Evolutionary conservation across 2,888 invertebrate genomes (phyloP).

Genomic region (Corythucha ciliata): DNA sequence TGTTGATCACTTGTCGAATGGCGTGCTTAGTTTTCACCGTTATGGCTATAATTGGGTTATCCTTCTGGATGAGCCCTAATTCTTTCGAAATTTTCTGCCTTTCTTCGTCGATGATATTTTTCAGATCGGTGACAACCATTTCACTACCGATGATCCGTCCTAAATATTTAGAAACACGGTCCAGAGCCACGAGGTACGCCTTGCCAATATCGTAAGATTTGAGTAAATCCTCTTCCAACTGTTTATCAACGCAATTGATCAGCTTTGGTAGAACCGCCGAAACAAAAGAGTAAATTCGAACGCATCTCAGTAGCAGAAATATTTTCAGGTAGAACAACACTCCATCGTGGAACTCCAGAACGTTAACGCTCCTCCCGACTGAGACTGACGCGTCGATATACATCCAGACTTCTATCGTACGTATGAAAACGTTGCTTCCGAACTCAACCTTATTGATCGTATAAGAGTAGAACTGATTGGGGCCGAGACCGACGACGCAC

Average conservation of each 20-base stretch:
- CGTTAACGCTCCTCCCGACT: not conserved
- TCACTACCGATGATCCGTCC: conserved; percentile 12
- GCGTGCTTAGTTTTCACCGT: conserved; percentile 18
- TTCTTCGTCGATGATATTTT: conserved; percentile 11
- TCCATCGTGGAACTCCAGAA: not conserved
- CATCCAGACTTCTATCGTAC: conserved; percentile 6
- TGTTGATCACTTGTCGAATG: conserved; percentile 13
- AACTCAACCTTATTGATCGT: conserved; percentile 10
- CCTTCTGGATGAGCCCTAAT: conserved; percentile 15
- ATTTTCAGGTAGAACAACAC: conserved; percentile 10
- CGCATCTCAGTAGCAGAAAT: conserved; percentile 6
- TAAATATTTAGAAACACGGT: conserved; percentile 12
- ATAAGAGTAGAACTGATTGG: conserved; percentile 13
- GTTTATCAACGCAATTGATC: conserved; percentile 13
- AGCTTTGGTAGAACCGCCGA: conserved; percentile 10
- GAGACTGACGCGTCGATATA: not conserved
- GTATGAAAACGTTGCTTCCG: not conserved
- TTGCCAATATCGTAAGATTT: conserved; percentile 17
- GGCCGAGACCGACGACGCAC: conserved; percentile 2
- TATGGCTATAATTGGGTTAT: conserved; percentile 12
- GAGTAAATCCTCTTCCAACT: conserved; percentile 16
- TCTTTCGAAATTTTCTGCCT: conserved; percentile 15
- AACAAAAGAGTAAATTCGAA: conserved; percentile 14
- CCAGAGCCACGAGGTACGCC: conserved; percentile 14
- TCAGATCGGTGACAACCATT: conserved; percentile 10